phyloP scores from a whole-genome alignment of 2,888 invertebrate genomes.

The Spisula solida region DNA sequence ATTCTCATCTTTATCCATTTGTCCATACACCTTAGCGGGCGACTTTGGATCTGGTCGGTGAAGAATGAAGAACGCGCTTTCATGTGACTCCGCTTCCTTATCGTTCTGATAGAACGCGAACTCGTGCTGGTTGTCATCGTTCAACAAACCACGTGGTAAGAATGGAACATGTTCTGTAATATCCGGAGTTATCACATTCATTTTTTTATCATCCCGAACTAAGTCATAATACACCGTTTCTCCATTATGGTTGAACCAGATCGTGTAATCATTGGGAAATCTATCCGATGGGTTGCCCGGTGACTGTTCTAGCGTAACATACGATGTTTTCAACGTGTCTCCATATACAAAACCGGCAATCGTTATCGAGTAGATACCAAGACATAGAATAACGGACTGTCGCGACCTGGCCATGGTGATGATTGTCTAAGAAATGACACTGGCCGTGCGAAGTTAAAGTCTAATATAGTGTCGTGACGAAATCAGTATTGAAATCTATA shows the following conservation, averaged over 20 bases:
- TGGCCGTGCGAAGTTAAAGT: no score
- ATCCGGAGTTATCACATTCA: slow-evolving; percentile 14
- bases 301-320: slow-evolving; percentile 47
- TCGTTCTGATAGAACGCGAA: slow-evolving; percentile 51
- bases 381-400: no score
- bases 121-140: slow-evolving; percentile 37
- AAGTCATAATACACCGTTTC: slow-evolving; percentile 31
- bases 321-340: slow-evolving; percentile 3
- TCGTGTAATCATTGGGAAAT: slow-evolving; percentile 40
- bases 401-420: no score
- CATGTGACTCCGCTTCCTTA: background rate
- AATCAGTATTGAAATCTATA: no score
- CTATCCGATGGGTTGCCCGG: slow-evolving; percentile 26
- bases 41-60: slow-evolving; percentile 7
- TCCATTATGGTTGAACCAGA: slow-evolving; percentile 51
- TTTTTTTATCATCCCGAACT: slow-evolving; percentile 36
- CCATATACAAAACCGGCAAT: no score
- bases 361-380: no score
- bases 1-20: slow-evolving; percentile 20
- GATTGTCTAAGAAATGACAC: no score
- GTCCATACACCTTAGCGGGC: slow-evolving; percentile 43
- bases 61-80: slow-evolving; percentile 46
- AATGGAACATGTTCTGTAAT: slow-evolving; percentile 25
- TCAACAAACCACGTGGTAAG: slow-evolving; percentile 44
- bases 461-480: no score